Percentiles rank a stretch among this genome's conserved stretches.
Conservation (phyloP, 2,113 vertebrate genomes). For the Oreochromis spilurus region DNA sequence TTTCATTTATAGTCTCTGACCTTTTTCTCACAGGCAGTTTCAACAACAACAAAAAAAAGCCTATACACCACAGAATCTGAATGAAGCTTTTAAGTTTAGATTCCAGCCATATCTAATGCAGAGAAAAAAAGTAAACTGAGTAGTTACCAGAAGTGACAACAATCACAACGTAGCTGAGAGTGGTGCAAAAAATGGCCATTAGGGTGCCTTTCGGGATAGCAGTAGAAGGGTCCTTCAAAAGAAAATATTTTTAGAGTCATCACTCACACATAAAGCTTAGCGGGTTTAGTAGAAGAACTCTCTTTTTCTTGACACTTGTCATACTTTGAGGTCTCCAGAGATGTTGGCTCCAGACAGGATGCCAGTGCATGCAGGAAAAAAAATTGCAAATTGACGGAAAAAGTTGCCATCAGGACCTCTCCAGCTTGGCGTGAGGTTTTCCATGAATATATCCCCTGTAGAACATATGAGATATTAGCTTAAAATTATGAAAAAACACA, state of each 20-base stretch:
- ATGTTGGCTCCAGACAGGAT: conserved; percentile 74
- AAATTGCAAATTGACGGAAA: conserved; percentile 76
- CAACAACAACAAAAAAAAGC: not conserved
- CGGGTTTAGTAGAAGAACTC: not conserved
- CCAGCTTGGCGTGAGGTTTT: conserved; percentile 64
- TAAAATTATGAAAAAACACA: no score
- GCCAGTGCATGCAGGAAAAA: conserved; percentile 75
- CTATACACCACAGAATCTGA: not conserved
- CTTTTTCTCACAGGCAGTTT: not conserved
- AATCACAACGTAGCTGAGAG: not conserved
- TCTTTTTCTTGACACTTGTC: not conserved
- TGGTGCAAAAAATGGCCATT: not conserved
- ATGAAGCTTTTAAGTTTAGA: not conserved
- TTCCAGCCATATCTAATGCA: not conserved
- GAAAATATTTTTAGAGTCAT: not conserved
- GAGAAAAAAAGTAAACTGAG: not conserved
- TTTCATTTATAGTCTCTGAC: not conserved
- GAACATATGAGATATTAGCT: not conserved
- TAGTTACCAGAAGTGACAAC: conserved; percentile 41
- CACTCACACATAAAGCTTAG: not conserved
- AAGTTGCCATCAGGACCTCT: conserved; percentile 48
- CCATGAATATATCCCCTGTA: conserved; percentile 66
- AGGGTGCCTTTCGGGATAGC: not conserved
- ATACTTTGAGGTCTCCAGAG: conserved; percentile 75
- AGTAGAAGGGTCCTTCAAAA: not conserved